Evolutionary conservation across 2,888 invertebrate genomes (phyloP).

Genomic region (Ypsolopha sequella): DNA sequence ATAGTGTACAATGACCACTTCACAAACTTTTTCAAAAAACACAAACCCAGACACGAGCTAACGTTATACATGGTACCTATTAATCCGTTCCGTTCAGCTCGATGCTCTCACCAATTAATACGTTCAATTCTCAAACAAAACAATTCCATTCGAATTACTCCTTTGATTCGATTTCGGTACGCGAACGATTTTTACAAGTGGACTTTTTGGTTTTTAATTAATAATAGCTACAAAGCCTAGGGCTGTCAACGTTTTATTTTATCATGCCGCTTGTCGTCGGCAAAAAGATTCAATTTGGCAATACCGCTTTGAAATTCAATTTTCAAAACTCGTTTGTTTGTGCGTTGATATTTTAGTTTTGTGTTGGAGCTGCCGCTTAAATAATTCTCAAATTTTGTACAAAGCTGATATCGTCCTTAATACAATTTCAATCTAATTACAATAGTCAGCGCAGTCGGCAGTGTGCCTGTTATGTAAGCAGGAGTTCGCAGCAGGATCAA

Average conservation of each 20-base stretch:
- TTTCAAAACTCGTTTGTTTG: too few relatives aligned
- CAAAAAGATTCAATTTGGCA: neutral
- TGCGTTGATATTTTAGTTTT: too few relatives aligned
- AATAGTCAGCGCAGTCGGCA: too few relatives aligned
- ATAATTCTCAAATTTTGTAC: neutral
- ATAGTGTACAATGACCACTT: too few relatives aligned
- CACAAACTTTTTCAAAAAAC: too few relatives aligned
- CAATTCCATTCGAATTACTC: slow-evolving; percentile 51
- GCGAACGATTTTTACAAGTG: slow-evolving; percentile 1
- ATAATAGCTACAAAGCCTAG: slow-evolving; percentile 3
- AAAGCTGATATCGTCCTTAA: neutral
- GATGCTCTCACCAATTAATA: slow-evolving; percentile 1
- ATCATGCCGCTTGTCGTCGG: neutral
- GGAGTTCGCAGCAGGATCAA: too few relatives aligned
- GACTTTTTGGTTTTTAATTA: slow-evolving; percentile 3
- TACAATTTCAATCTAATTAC: too few relatives aligned
- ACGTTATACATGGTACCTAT: too few relatives aligned
- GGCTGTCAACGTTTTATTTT: neutral
- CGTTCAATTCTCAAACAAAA: slow-evolving; percentile 4
- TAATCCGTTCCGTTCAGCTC: too few relatives aligned
- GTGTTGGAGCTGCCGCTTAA: too few relatives aligned
- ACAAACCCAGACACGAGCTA: too few relatives aligned
- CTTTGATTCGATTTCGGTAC: slow-evolving; percentile 46
- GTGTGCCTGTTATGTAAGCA: too few relatives aligned
- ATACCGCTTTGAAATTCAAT: neutral